Base-by-base conservation (phyloP, 2,888 invertebrate genomes). In the Diaperis boleti region DNA sequence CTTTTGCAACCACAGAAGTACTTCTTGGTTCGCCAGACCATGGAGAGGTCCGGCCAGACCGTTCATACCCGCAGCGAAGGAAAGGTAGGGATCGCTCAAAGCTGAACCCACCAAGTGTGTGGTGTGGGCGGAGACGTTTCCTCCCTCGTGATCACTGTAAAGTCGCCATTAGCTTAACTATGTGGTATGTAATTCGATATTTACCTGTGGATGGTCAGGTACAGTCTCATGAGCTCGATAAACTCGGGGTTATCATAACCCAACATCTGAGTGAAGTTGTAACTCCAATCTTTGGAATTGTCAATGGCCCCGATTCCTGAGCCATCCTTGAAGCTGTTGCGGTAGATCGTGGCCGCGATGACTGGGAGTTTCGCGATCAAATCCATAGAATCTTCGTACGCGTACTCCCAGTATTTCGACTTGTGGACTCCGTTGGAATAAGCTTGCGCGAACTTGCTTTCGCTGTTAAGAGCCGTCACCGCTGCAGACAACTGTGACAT, bases 401-500 rank as follows among this genome's bases (percentile, higher is more conserved):
- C 86, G 78, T 89, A 89, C 89, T 96, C 95, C 97, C 97, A 97
- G 81, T 95, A 96, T 75, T 91, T 90, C 55, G 89, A 84, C 81
- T 96, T 96, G 81, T 92, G 91, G 0, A 95, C 92, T 37, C 96
- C 96, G 69, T 91, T 88, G 8, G 88, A 82, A 82, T 97, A 97
- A 0, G 96, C 96, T 79, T 94, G 90, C 6, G 92, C 93, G 83
- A 95, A 97, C 78, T 91, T 89, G 77, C 95, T 95, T 83, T 97
- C 96, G 77, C 91, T 92, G 84, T 96, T 96, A 69, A 96, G 86
- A 1, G 94, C 92, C 11, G 95, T 95, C 70, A 96, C 89, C 17
- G 96, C 96, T 1, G 95, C 92, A 17, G 92, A 90, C 79, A 97
- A 91, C 83, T 97, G 97, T 0, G 95, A 90, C 97, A 97, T 97